These are phyloP conservation scores for Caenorhabditis virilis DNA, from an alignment of 2,888 invertebrate genomes.

Conservation along the genomic window DNA sequence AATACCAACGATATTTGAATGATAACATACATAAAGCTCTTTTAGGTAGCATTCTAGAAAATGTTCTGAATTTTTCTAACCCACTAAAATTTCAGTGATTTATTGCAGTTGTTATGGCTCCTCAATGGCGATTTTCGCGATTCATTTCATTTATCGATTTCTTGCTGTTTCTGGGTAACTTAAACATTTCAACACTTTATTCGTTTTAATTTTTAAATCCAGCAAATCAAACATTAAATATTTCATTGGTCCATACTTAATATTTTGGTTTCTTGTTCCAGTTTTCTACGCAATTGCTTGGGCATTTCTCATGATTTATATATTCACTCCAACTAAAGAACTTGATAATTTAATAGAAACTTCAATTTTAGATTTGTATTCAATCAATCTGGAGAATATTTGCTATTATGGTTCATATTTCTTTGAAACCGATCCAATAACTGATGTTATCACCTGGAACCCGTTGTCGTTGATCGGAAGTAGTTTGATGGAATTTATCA, in stretches of 20 bases:
- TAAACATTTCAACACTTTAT: background rate
- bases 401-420: background rate
- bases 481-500: background rate
- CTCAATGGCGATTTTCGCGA: conserved; percentile 24
- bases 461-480: background rate
- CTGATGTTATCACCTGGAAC: background rate
- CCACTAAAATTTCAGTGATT: no score
- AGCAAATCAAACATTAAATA: background rate
- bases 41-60: background rate
- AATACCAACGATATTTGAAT: background rate
- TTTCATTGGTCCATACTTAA: background rate
- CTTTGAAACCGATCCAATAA: background rate
- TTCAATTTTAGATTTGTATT: background rate
- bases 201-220: background rate
- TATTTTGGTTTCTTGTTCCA: background rate
- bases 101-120: conserved; percentile 23
- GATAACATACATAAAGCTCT: background rate
- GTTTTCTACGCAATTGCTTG: background rate
- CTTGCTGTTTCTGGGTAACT: conserved; percentile 15
- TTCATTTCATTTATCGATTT: conserved; percentile 24
- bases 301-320: background rate
- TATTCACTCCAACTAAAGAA: background rate
- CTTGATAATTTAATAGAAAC: background rate
- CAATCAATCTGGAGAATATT: background rate
- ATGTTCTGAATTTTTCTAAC: no score